Base-by-base conservation (phyloP, 2,797 vertebrate genomes). In the Danionella dracula region DNA sequence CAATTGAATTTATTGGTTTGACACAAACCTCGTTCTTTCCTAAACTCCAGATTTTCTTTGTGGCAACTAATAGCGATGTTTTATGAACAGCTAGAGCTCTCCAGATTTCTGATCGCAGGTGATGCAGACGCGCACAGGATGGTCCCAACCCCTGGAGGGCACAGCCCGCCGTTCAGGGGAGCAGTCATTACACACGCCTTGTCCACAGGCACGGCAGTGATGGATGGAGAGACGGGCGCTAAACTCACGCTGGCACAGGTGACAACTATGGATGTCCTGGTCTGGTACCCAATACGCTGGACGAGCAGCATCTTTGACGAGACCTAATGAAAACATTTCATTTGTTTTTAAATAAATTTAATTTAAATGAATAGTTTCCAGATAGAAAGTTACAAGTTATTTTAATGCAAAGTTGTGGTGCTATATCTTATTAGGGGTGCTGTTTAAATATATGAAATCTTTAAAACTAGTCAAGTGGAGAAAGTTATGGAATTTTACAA, bases 251-350 rank as follows among this genome's bases (percentile, higher is more conserved):
- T 89, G 92, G 84, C 97, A 99, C 71, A 85, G 90, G 77, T 86
- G 89, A 86, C 97, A 99, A 75, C 90, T 87, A 64, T 86, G 87
- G 79, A 99, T 96, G 81, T 99, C 95, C 34, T 99, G 95, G 77
- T 99, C 96, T 0, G 97, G 97, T 65, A 98, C 93, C 97, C 96
- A 99, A 85, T 99, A 99, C 0, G 93, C 88, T 0, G 97, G 97
- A 19, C 97, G 91, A 42, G 97, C 97, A 0, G 95, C 96, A 0
- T 98, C 96, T 77, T 99, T 99, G 50, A 99, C 86, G 61, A 99
- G 85, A 56, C 96, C 97, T 99, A 50, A 0, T 32, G 45, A 45
- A 38, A 48, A 1, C 16, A 51, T 27, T 16, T 8, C 4, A 17
- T 56, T 63, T 61, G 1, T 20, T n/a, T 21, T 54, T 8, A 54